Evolutionary conservation across 2,888 invertebrate genomes (phyloP).

Genomic region (Cylindroiulus punctatus): DNA sequence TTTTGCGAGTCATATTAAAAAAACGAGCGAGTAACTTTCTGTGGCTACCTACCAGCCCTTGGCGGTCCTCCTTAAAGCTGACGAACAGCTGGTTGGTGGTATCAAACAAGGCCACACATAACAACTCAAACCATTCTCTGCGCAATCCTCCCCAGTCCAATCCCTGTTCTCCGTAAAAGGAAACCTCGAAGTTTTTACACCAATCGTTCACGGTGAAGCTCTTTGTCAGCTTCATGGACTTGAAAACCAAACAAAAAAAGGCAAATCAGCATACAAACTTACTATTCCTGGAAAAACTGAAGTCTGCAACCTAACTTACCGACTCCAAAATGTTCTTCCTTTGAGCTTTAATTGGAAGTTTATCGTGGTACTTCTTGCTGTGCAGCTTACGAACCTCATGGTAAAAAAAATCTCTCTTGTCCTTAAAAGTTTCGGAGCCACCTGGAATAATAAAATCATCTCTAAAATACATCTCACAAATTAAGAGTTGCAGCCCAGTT

Average conservation of each 20-base stretch:
- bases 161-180: slow-evolving; percentile 92
- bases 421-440: slow-evolving; percentile 91
- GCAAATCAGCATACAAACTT: neutral
- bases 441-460: slow-evolving; percentile 66
- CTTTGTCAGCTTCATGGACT: slow-evolving; percentile 84
- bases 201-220: slow-evolving; percentile 89
- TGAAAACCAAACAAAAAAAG: slow-evolving; percentile 60
- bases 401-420: slow-evolving; percentile 78
- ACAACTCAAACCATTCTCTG: slow-evolving; percentile 92
- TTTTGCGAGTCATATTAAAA: neutral
- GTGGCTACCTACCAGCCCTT: slow-evolving; percentile 74
- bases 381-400: slow-evolving; percentile 85
- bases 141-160: slow-evolving; percentile 94
- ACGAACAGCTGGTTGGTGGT: slow-evolving; percentile 81
- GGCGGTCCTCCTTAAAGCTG: slow-evolving; percentile 84
- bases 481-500: neutral
- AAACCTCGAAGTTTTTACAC: slow-evolving; percentile 93
- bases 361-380: slow-evolving; percentile 87
- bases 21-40: neutral
- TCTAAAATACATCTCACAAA: neutral
- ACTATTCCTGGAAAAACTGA: neutral
- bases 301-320: slow-evolving; percentile 64
- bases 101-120: slow-evolving; percentile 88
- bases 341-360: slow-evolving; percentile 81
- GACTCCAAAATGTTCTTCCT: slow-evolving; percentile 84